A percentile compares a stretch with the other conserved stretches of the same genome.
These are phyloP conservation scores for Anoplolepis gracilipes DNA, from an alignment of 1,140 invertebrate species.

Conservation along the genomic window DNA sequence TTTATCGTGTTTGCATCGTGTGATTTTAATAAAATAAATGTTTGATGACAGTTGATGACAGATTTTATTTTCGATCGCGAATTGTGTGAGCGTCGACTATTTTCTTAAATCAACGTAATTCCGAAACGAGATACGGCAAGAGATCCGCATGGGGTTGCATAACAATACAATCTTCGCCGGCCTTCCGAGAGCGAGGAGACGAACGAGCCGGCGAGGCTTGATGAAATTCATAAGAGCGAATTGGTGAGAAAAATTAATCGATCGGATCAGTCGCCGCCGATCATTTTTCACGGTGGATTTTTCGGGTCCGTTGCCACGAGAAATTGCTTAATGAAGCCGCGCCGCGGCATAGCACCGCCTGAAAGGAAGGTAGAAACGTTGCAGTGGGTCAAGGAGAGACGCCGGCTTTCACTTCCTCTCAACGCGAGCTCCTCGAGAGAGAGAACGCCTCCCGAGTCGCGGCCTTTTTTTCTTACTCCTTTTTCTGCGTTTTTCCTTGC, in stretches of 20 bases:
- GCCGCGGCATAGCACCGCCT: conserved; percentile 78
- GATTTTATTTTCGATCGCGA: neutral
- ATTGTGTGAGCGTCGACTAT: neutral
- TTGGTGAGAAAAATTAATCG: neutral
- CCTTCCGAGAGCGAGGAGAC: neutral
- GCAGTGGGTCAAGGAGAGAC: conserved; percentile 86
- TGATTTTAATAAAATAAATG: too few species aligned
- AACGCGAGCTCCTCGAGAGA: conserved; percentile 72
- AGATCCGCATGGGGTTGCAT: neutral
- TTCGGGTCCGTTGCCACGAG: conserved; percentile 65
- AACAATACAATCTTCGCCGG: neutral
- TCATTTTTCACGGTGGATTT: conserved; percentile 70
- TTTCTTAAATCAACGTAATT: neutral
- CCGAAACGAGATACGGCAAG: neutral
- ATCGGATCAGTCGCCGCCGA: neutral
- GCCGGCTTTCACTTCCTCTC: conserved; percentile 86
- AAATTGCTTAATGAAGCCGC: conserved; percentile 86
- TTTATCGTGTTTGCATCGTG: too few species aligned
- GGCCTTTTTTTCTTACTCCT: conserved; percentile 8
- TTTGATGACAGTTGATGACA: neutral
- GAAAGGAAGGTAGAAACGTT: conserved; percentile 86
- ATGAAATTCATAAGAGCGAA: neutral
- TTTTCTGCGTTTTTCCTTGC: conserved; percentile 40
- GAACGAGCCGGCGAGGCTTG: neutral
- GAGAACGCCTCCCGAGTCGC: conserved; percentile 68